Percentiles rank a stretch among this genome's conserved stretches.
Evolutionary conservation across 1,140 invertebrate species (phyloP).

Genomic region (Coelopa frigida): DNA sequence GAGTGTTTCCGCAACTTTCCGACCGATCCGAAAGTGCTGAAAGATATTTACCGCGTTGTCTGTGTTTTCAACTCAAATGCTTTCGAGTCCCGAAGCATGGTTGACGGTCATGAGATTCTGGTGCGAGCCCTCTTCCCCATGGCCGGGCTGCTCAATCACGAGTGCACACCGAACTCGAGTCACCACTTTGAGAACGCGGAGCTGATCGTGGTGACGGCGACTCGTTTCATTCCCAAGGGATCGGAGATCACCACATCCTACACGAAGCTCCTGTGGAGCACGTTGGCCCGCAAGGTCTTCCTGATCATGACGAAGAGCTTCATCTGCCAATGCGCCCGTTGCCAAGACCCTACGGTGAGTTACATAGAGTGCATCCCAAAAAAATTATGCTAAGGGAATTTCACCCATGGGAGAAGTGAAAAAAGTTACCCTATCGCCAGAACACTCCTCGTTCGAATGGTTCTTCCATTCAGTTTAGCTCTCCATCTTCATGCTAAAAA

Average conservation of each 20-base stretch:
- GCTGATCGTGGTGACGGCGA: constrained; percentile 57
- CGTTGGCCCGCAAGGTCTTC: constrained; percentile 55
- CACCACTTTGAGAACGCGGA: constrained; percentile 55
- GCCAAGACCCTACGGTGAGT: constrained; percentile 59
- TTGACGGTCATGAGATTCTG: constrained; percentile 47
- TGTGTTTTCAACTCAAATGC: constrained; percentile 65
- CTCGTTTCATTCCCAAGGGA: constrained; percentile 54
- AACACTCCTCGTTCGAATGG: no score
- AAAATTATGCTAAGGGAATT: no score
- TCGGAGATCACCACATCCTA: constrained; percentile 67
- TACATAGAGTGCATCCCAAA: no score
- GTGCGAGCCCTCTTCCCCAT: constrained; percentile 65
- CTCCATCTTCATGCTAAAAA: no score
- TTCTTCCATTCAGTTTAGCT: no score
- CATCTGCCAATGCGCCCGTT: constrained; percentile 61
- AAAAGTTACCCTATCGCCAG: no score
- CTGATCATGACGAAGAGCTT: constrained; percentile 68
- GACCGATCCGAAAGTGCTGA: constrained; percentile 56
- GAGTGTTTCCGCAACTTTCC: constrained; percentile 50
- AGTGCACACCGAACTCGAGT: constrained; percentile 65
- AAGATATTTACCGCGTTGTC: constrained; percentile 45
- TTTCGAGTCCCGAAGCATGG: constrained; percentile 59
- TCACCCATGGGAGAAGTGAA: no score
- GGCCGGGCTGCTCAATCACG: constrained; percentile 66
- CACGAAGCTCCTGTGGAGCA: constrained; percentile 65